Evolutionary conservation across 53 echinoderm and acorn worm genomes (phyloP).

Genomic region (Paelopatides confundens): DNA sequence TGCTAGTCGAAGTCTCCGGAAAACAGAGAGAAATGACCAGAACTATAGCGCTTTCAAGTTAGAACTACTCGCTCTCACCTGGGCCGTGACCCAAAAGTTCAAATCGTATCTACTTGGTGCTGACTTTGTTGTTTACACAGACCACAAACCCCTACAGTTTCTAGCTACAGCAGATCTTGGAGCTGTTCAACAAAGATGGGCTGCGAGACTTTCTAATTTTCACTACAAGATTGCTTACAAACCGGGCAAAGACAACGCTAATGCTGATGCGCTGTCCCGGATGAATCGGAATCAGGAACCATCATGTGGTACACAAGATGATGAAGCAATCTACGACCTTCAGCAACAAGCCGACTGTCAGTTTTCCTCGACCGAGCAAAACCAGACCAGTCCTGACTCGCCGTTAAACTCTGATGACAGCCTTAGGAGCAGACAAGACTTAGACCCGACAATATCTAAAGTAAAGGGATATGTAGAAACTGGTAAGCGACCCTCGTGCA

Average conservation of each 20-base stretch:
- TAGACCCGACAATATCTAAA: not conserved
- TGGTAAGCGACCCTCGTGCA: not conserved
- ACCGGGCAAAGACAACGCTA: conserved; percentile 18
- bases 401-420: not conserved
- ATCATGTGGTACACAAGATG: not conserved
- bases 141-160: conserved; percentile 31
- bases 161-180: conserved; percentile 19
- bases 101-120: conserved; percentile 11
- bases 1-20: conserved; percentile 53
- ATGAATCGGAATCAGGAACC: not conserved
- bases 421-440: not conserved
- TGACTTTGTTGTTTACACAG: conserved; percentile 19
- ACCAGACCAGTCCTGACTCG: not conserved
- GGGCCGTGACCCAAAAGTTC: conserved; percentile 67
- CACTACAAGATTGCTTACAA: conserved; percentile 14
- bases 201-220: conserved; percentile 19
- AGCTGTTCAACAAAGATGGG: conserved; percentile 25
- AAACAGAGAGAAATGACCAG: conserved; percentile 57
- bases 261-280: conserved; percentile 17
- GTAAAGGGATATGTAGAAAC: not conserved
- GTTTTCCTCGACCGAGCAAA: not conserved
- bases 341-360: not conserved
- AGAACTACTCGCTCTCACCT: conserved; percentile 59
- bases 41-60: conserved; percentile 68
- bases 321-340: not conserved